Base-by-base conservation (phyloP, 2,113 vertebrate genomes). In the Zeus faber region DNA sequence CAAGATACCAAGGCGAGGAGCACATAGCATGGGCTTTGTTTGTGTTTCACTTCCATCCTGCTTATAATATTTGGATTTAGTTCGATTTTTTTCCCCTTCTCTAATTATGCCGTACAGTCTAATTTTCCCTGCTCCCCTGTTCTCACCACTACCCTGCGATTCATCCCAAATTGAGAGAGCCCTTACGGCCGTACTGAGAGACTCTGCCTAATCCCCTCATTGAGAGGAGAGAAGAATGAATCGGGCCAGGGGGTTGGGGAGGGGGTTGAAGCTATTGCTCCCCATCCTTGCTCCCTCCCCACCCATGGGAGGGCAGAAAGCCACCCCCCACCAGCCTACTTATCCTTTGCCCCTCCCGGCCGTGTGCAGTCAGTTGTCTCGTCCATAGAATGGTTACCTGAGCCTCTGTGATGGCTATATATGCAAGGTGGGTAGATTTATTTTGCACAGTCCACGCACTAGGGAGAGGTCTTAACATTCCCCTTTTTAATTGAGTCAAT, bases 121-220 rank as follows among this genome's bases (percentile, higher is more conserved):
- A 67, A 57, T 76, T 52, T 22, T 17, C 18, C 40, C 62, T 56
- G 67, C 65, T 76, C 56, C 57, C 33, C 39, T 35, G 49, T 83
- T 81, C 69, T 78, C 70, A 79, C 59, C 54, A 69, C 73, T 72
- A 65, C 64, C 65, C 77, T 5, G 54, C 62, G 49, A 74, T 72
- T 76, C 74, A 66, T 64, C 70, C 22, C 20, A 79, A 76, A 77
- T 72, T n/a, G 63, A 81, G 77, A 80, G 79, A 79, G 80, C 67
- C 54, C 81, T 80, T 81, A 62, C 80, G 73, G 73, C 59, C 14
- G 31, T 71, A 58, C 67, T 75, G 68, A 83, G 80, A 82, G 82
- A 82, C 69, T 81, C 76, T 75, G 57, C 79, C 68, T 91, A 91
- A 91, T 91, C 89, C 89, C 69, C 65, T 89, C 85, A 88, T 89